Conservation (phyloP, 2,797 vertebrate species). For the Hippocampus kuda region DNA sequence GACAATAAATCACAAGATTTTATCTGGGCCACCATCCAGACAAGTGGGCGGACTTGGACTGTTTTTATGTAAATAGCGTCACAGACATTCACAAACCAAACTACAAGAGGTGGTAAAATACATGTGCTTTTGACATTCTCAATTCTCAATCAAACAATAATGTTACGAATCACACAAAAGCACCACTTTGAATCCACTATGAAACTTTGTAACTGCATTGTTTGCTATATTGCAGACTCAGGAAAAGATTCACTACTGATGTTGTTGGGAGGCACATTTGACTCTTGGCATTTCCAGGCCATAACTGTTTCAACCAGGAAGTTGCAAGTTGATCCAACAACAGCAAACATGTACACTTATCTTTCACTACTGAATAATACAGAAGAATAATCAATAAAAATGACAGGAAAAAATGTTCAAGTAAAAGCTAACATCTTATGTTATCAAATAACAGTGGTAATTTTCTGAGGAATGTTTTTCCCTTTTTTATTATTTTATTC, state of each 20-base stretch:
- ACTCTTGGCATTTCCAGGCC: not conserved
- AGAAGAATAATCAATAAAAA: not conserved
- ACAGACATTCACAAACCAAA: not conserved
- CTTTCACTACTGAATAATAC: not conserved
- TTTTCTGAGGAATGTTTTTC: no score
- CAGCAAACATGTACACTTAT: not conserved
- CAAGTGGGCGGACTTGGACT: not conserved
- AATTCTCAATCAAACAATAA: not conserved
- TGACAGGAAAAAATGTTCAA: no score
- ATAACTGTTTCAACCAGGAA: not conserved
- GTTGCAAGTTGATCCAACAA: not conserved
- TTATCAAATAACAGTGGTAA: no score
- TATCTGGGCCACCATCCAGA: constrained; percentile 2
- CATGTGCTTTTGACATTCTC: not conserved
- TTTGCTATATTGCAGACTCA: not conserved
- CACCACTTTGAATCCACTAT: not conserved
- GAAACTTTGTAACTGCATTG: not conserved
- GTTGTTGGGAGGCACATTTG: not conserved
- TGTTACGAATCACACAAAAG: not conserved
- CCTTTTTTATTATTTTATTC: no score
- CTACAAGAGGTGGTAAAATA: not conserved
- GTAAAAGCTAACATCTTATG: no score
- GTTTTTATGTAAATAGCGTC: not conserved
- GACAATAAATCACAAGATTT: constrained; percentile 1
- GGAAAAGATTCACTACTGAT: not conserved